phyloP scores from a whole-genome alignment of 2,888 invertebrate genomes.

The Opisthograptis luteolata region DNA sequence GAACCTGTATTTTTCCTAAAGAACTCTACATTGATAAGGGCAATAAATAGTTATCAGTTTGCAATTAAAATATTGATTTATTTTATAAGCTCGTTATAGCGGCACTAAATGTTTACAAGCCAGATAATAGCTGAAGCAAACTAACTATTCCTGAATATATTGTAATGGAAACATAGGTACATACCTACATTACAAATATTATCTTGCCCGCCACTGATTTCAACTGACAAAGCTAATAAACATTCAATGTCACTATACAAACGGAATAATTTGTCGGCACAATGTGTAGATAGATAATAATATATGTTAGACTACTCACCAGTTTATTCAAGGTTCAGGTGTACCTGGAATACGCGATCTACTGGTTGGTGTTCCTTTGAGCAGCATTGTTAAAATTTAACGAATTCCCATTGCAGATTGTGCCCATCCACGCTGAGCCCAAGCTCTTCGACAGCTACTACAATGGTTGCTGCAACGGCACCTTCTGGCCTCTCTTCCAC shows the following conservation, averaged over 20 bases:
- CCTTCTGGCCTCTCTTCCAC: slow-evolving; percentile 96
- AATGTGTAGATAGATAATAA: not conserved
- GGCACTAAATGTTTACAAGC: slow-evolving; percentile 24
- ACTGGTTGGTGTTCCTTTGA: too few species aligned
- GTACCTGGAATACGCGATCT: too few species aligned
- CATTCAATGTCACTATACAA: slow-evolving; percentile 8
- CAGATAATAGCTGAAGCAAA: slow-evolving; percentile 7
- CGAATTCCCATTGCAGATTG: slow-evolving; percentile 83
- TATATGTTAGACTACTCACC: slow-evolving; percentile 7
- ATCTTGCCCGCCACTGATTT: not conserved
- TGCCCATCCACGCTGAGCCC: slow-evolving; percentile 91
- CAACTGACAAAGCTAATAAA: slow-evolving; percentile 1
- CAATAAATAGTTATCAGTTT: slow-evolving; percentile 35
- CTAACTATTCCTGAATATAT: not conserved
- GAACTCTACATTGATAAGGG: slow-evolving; percentile 37
- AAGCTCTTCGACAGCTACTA: slow-evolving; percentile 93
- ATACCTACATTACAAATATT: too few species aligned
- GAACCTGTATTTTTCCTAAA: slow-evolving; percentile 35
- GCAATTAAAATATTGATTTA: slow-evolving; percentile 27
- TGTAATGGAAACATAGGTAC: slow-evolving; percentile 7
- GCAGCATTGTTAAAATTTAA: not conserved
- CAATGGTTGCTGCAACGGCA: slow-evolving; percentile 96
- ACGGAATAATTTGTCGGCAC: not conserved
- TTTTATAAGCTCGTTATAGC: slow-evolving; percentile 20
- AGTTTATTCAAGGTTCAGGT: slow-evolving; percentile 1